A percentile compares a stretch with the other conserved stretches of the same genome.
phyloP scores from a whole-genome alignment of 2,797 vertebrate species.

The Cirrhinus molitorella region DNA sequence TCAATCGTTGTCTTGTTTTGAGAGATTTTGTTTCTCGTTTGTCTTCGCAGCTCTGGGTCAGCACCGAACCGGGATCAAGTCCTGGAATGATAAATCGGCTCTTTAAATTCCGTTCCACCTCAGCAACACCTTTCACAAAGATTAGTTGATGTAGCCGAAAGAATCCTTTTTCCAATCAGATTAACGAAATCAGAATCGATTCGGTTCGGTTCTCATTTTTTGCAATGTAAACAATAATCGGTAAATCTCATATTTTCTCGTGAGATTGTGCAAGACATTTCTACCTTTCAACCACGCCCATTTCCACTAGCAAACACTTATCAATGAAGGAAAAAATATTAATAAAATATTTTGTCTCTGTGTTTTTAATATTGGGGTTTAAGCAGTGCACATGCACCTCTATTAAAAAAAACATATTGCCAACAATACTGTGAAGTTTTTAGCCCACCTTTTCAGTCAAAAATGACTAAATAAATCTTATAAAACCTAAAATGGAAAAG shows the following conservation, averaged over 20 bases:
- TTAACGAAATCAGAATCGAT: slow-evolving; percentile 88
- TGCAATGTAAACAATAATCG: slow-evolving; percentile 93
- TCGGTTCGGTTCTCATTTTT: slow-evolving; percentile 87
- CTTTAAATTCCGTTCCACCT: slow-evolving; percentile 52
- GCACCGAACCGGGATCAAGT: slow-evolving; percentile 53
- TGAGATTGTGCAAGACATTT: slow-evolving; percentile 84
- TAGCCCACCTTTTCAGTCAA: neutral
- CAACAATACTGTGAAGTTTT: neutral
- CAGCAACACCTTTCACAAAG: slow-evolving; percentile 59
- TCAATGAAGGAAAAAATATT: slow-evolving; percentile 28
- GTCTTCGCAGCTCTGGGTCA: slow-evolving; percentile 49
- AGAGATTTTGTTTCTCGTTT: slow-evolving; percentile 23
- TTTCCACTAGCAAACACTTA: slow-evolving; percentile 42
- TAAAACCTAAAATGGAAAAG: neutral
- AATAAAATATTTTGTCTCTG: neutral
- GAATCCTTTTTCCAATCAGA: slow-evolving; percentile 63
- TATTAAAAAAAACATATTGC: neutral
- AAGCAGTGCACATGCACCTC: neutral
- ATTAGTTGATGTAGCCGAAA: slow-evolving; percentile 65
- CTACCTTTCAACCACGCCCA: slow-evolving; percentile 73
- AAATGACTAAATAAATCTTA: neutral
- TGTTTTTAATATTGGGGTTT: neutral
- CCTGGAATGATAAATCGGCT: slow-evolving; percentile 39
- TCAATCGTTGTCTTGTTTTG: slow-evolving; percentile 49
- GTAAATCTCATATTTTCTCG: slow-evolving; percentile 93